Evolutionary conservation across 2,888 invertebrate species (phyloP).

Genomic region (Trichopria drosophilae): DNA sequence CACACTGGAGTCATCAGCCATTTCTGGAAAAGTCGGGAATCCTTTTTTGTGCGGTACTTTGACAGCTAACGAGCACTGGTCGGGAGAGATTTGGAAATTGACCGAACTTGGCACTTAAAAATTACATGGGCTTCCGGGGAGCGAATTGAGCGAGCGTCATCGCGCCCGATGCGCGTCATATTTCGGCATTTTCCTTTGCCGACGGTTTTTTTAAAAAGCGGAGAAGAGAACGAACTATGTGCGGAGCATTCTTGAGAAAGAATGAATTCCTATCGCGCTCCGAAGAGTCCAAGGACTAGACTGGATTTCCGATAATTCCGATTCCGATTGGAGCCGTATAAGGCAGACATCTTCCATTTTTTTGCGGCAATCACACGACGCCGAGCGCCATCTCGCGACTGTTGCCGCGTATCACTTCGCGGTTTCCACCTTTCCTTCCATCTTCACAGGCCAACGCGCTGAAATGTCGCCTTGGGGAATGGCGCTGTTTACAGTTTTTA

Average conservation of each 20-base stretch:
- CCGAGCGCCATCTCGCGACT: no score
- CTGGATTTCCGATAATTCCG: conserved; percentile 27
- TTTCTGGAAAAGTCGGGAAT: no score
- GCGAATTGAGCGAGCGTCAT: background rate
- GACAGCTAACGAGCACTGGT: conserved; percentile 25
- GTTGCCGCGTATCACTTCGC: no score
- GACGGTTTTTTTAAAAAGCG: conserved; percentile 4
- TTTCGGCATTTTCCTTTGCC: background rate
- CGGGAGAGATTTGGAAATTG: conserved; percentile 12
- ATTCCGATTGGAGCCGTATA: conserved; percentile 8
- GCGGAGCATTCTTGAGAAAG: no score
- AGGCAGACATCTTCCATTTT: no score
- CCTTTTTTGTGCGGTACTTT: no score
- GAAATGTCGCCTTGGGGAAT: no score
- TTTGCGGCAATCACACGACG: no score
- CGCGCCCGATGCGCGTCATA: background rate
- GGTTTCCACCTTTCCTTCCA: no score
- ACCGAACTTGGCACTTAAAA: conserved; percentile 1
- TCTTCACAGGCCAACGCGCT: no score
- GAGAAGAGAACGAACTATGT: background rate
- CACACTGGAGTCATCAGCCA: conserved; percentile 57
- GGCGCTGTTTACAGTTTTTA: no score
- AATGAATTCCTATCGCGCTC: conserved; percentile 11
- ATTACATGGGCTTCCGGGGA: background rate
- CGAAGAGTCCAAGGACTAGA: conserved; percentile 15